phyloP scores from a whole-genome alignment of 2,113 vertebrate genomes.

The Apaloderma vittatum region DNA sequence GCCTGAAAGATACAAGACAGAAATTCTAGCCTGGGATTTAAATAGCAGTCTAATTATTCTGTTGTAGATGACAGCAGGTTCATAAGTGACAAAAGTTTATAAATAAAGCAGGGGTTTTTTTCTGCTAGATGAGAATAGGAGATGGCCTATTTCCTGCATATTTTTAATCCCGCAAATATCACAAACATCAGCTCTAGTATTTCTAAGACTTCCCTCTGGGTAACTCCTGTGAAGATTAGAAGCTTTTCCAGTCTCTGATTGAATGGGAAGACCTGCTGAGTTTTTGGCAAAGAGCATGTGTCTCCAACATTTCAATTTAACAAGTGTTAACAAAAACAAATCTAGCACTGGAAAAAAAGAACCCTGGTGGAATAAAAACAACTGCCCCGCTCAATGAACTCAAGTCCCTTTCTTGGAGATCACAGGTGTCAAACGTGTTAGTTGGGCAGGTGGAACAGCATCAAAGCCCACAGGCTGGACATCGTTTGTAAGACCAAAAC shows the following conservation, averaged over 20 bases:
- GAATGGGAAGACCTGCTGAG: conserved; percentile 48
- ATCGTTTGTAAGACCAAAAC: background rate
- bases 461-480: background rate
- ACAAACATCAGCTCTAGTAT: conserved; percentile 18
- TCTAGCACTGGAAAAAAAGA: background rate
- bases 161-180: conserved; percentile 34
- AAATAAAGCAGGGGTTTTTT: background rate
- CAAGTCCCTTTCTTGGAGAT: background rate
- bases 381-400: fast-evolving
- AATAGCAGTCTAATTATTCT: background rate
- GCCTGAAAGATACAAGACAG: background rate
- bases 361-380: background rate
- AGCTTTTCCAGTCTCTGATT: conserved; percentile 4
- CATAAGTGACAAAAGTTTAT: background rate
- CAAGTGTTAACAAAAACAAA: conserved; percentile 19
- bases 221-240: conserved; percentile 40
- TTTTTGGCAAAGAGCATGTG: conserved; percentile 12
- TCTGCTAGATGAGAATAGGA: background rate
- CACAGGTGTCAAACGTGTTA: background rate
- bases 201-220: conserved; percentile 28
- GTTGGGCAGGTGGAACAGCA: background rate
- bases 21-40: background rate
- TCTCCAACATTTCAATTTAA: background rate
- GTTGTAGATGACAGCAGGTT: background rate
- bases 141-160: background rate